Evolutionary conservation across 2,113 vertebrate species (phyloP).

Genomic region (Nycticryphes semicollaris): DNA sequence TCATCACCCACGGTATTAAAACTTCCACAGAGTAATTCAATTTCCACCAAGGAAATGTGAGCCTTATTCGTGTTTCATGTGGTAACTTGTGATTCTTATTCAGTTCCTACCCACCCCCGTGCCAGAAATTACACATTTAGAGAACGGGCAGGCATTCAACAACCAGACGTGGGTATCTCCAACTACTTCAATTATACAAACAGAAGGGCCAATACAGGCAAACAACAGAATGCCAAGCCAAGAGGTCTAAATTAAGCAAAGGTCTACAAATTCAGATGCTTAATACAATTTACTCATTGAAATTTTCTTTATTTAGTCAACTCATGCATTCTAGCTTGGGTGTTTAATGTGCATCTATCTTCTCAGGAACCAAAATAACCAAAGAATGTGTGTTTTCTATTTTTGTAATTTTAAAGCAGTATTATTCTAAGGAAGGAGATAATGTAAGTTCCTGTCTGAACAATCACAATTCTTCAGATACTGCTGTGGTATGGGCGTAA

Average conservation of each 20-base stretch:
- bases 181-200: background rate
- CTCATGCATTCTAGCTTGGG: background rate
- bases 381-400: background rate
- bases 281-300: background rate
- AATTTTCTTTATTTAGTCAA: background rate
- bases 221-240: background rate
- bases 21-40: background rate
- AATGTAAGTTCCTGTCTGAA: background rate
- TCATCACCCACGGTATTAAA: background rate
- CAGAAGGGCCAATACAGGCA: background rate
- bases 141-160: background rate
- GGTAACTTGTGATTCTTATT: background rate
- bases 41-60: background rate
- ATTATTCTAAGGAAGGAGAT: background rate
- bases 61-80: background rate
- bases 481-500: fast-evolving
- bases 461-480: background rate
- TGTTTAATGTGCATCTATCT: background rate
- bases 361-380: background rate
- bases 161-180: background rate
- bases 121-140: background rate
- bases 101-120: background rate
- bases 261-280: background rate
- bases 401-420: background rate
- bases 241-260: background rate